Percentiles rank a stretch among this genome's conserved stretches.
Evolutionary conservation across 2,113 vertebrate species (phyloP).

Genomic region (Saguinus imperator): DNA sequence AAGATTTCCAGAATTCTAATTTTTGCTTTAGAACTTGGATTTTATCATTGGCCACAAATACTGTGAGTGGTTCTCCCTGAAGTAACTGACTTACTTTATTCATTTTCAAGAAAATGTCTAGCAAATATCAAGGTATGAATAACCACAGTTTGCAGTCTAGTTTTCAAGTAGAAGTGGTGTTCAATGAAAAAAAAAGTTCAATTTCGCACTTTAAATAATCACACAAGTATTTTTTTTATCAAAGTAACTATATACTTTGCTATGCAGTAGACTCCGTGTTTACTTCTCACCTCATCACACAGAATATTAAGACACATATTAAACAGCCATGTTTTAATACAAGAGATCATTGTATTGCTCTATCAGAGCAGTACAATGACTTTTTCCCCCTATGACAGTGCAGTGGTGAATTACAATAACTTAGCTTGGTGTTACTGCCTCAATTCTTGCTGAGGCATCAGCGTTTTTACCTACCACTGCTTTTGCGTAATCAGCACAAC

Average conservation of each 20-base stretch:
- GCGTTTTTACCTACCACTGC: not conserved
- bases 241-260: not conserved
- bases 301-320: not conserved
- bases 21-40: not conserved
- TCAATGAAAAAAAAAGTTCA: not conserved
- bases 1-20: not conserved
- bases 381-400: not conserved
- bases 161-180: not conserved
- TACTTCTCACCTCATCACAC: not conserved
- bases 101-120: not conserved
- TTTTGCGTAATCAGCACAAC: not conserved
- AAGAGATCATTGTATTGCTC: not conserved
- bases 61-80: not conserved
- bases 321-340: not conserved
- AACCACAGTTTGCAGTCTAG: not conserved
- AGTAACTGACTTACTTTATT: not conserved
- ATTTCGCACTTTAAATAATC: not conserved
- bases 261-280: not conserved
- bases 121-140: not conserved
- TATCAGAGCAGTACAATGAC: not conserved
- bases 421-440: too few relatives aligned
- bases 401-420: not conserved
- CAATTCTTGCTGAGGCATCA: not conserved
- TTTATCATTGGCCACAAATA: not conserved
- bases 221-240: not conserved